phyloP scores from a whole-genome alignment of 2,797 vertebrate genomes.

The Chanos chanos region DNA sequence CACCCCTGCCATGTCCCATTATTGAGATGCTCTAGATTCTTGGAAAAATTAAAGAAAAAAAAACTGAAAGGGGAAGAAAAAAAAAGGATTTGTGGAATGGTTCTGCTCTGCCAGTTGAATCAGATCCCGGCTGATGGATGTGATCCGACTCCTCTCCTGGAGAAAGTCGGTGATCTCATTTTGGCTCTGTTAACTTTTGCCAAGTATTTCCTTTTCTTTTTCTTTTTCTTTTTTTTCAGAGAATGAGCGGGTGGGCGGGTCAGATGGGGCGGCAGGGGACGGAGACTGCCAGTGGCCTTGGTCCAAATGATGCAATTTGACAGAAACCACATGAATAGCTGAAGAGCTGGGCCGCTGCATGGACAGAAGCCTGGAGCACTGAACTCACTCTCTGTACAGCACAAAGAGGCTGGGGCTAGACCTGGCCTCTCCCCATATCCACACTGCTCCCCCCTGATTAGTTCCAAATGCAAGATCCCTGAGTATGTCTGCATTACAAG shows the following conservation, averaged over 20 bases:
- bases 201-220: conserved; percentile 54
- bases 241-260: conserved; percentile 12
- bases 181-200: conserved; percentile 58
- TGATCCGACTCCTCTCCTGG: conserved; percentile 45
- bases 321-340: conserved; percentile 55
- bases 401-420: conserved; percentile 2
- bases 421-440: conserved; percentile 25
- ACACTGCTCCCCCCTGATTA: conserved; percentile 38
- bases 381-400: conserved; percentile 5
- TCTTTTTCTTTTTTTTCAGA: conserved; percentile 13
- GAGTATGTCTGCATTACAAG: conserved; percentile 14
- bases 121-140: conserved; percentile 43
- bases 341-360: conserved; percentile 19
- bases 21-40: conserved; percentile 33
- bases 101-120: conserved; percentile 36
- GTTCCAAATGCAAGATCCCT: conserved; percentile 47
- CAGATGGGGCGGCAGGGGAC: conserved; percentile 37
- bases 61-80: neutral
- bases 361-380: conserved; percentile 28
- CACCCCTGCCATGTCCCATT: conserved; percentile 15
- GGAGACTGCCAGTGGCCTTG: conserved; percentile 46
- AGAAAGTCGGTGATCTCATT: conserved; percentile 59
- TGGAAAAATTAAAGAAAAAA: conserved; percentile 30
- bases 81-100: conserved; percentile 25
- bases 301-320: conserved; percentile 63